Evolutionary conservation across 2,888 invertebrate species (phyloP).

Genomic region (Dryobotodes eremita): DNA sequence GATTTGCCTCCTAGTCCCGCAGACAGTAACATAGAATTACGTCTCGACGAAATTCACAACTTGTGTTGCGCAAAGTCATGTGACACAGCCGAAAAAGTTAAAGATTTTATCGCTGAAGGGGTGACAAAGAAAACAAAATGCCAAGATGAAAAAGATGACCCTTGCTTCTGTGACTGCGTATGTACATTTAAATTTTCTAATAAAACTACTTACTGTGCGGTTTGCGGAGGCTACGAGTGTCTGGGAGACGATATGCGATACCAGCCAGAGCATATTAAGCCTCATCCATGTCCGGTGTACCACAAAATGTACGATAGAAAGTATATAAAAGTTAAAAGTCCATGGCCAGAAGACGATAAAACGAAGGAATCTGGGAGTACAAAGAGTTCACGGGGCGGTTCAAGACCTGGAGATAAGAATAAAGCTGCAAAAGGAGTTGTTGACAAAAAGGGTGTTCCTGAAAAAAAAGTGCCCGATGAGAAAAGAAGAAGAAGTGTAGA

Average conservation of each 20-base stretch:
- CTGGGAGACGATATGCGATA: constrained; percentile 82
- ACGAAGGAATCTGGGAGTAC: constrained; percentile 69
- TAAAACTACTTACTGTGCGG: constrained; percentile 85
- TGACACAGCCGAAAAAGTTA: constrained; percentile 82
- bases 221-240: constrained; percentile 87
- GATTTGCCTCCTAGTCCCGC: constrained; percentile 80
- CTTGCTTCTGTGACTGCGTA: constrained; percentile 86
- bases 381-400: constrained; percentile 74
- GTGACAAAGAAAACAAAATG: constrained; percentile 70
- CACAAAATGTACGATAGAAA: constrained; percentile 85
- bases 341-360: constrained; percentile 80
- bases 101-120: constrained; percentile 82
- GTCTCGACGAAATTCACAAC: constrained; percentile 81
- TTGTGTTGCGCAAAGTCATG: constrained; percentile 85
- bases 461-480: constrained; percentile 52
- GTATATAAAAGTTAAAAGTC: constrained; percentile 77
- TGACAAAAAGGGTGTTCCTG: constrained; percentile 58
- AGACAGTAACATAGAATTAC: constrained; percentile 82
- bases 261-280: constrained; percentile 80
- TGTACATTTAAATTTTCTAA: constrained; percentile 83
- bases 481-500: constrained; percentile 63
- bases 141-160: constrained; percentile 70
- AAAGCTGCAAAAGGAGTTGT: constrained; percentile 69
- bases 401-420: constrained; percentile 63
- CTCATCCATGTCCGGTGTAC: constrained; percentile 87